Evolutionary conservation across 2,113 vertebrate genomes (phyloP), one percentile per base, ranked within the genome.

Genomic region (Martes martes): DNA sequence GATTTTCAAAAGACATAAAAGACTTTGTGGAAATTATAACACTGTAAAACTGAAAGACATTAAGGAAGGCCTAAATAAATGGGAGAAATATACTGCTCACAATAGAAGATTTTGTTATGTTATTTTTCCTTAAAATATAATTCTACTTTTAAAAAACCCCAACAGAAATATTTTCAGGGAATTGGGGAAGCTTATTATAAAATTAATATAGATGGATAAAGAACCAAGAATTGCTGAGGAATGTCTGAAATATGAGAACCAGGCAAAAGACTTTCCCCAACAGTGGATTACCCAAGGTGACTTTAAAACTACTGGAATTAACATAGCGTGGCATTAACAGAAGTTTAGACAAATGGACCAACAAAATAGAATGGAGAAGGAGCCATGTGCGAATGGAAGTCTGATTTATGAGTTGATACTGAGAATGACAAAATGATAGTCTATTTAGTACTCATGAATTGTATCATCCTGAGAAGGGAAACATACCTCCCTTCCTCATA

Each of bases 251-350:
- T 21, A 33, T 19, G 92, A 94, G 57, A 95, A 78, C 26, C 16
- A 85, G 45, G 33, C 63, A 83, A 82, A 3, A 88, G 18, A 45
- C 11, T 87, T 16, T 15, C 4, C 9, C 14, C 23, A 24, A 24
- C 33, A 73, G 71, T 52, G 15, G 52, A 52, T 39, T 7, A 57
- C 15, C 50, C 71, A 89, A 1, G 47, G 65, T 96, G 76, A 81
- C 61, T 88, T 93, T 73, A 5, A 78, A 95, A 57, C 24, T 82
- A 85, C 39, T 96, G 18, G 78, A 96, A 78, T 67, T 79, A 93
- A 74, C 42, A 74, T 28, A 82, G 71, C 9, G 1, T 65, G 84
- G 26, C n/a, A 45, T 82, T 84, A 88, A 23, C 50, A 67, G 45
- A 81, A 59, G 10, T 18, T 87, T 79, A 90, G 86, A 84, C 7